Base-by-base conservation (phyloP, 2,113 vertebrate genomes). In the Callospermophilus lateralis region DNA sequence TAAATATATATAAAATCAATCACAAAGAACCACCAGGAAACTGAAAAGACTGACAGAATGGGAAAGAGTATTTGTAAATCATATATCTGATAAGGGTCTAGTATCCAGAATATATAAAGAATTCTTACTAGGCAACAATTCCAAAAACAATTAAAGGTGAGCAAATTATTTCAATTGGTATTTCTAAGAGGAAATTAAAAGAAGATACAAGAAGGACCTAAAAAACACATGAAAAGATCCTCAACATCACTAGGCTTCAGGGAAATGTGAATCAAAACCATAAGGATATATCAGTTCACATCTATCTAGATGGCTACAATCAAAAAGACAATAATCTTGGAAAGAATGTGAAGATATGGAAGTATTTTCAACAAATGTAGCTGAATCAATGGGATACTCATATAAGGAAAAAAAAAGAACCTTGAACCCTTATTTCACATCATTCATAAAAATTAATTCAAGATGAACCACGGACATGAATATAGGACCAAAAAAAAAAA, bases 391-490 rank as follows among this genome's bases (percentile, higher is more conserved):
- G 45, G 24, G 53, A 73, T 85, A 78, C 12, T 89, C 65, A 55
- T 37, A 65, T 8, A 32, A n/a, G 74, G 24, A 20, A 67, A 84
- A 85, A 85, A 74, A 80, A 84, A 58, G 5, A 74, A 67, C 6
- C 63, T 48, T 90, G 39, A 77, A 16, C 6, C n/a, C 42, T 9
- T 86, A 90, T 48, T 65, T 96, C 32, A 83, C 16, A 83, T 37
- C 12, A 83, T 72, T 87, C 30, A 87, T 87, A 83, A 93, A 96
- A 95, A 81, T 48, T 74, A 89, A 95, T 76, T 93, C 12, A 90
- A 81, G 45, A 86, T 70, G 17, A 13, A 72, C 26, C 32, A 87
- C 0, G 61, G 39, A 93, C 76, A 42, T 95, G 61, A 96, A 93
- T n/a, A 70, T 63, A 90, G 80, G 86, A 85, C 53, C n/a, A n/a